Base-by-base conservation (phyloP, 2,797 vertebrate species). In the Geotrypetes seraphini region DNA sequence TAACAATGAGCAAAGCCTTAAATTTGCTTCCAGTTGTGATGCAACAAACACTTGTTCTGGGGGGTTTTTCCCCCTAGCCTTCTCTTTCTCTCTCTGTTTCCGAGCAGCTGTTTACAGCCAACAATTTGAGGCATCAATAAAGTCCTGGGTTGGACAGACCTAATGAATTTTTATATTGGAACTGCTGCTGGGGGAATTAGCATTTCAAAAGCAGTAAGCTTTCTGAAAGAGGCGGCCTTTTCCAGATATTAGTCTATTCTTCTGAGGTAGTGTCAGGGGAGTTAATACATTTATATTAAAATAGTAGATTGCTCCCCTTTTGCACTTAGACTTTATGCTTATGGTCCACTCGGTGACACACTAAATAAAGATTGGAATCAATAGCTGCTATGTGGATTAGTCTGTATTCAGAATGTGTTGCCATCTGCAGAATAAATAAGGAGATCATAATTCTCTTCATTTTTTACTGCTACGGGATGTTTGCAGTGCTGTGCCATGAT, bases 91-190 rank as follows among this genome's bases (percentile, higher is more conserved):
- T n/a, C n/a, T n/a, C n/a, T 20, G 16, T n/a, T 18, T 16, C 8
- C 16, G 23, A 23, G 28, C 29, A 44, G 44, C 33, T 36, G 42
- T 32, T 31, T 37, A 23, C 23, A 32, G 34, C 24, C 37, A 34
- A 37, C 24, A 37, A 28, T 37, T 37, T 37, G 29, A 23, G 45
- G 16, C n/a, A 22, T 26, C 15, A 32, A 31, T 39, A 30, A 28
- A 31, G 36, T 26, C 33, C 43, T 36, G 36, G 25, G 25, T 39
- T 25, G 33, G 36, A 25, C 25, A 26, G 31, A 38, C 31, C 29
- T 47, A 30, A 47, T 47, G 31, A 39, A 33, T 47, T 47, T 46
- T 46, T 33, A 21, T 39, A 39, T 25, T n/a, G 31, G 25, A 15
- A n/a, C 22, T 39, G 25, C 36, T 36, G 34, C 20, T 31, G 13